Conservation (phyloP, 2,113 vertebrate genomes). For the Sturnus vulgaris region DNA sequence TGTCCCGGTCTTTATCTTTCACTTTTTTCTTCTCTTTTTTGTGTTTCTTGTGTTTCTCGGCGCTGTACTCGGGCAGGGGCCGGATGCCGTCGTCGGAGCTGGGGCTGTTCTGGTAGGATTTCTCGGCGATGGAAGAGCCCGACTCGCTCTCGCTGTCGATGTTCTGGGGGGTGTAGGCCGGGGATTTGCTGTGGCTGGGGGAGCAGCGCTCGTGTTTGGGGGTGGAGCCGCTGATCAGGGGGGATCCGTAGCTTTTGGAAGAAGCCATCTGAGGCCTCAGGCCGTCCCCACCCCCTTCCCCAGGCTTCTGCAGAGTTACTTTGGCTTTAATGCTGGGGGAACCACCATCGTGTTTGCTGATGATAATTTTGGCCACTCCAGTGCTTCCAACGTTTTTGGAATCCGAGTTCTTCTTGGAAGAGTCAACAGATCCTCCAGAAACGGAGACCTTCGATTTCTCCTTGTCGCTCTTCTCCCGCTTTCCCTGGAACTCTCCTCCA, state of each 20-base stretch:
- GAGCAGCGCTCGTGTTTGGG: slow-evolving; percentile 97
- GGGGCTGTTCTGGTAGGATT: slow-evolving; percentile 97
- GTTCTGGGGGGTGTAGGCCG: slow-evolving; percentile 93
- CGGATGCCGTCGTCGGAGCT: slow-evolving; percentile 92
- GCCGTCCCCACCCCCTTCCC: slow-evolving; percentile 85
- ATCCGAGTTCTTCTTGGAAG: slow-evolving; percentile 88
- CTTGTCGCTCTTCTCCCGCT: slow-evolving; percentile 93
- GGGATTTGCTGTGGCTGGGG: slow-evolving; percentile 97
- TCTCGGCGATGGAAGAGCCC: slow-evolving; percentile 93
- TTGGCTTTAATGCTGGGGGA: slow-evolving; percentile 98
- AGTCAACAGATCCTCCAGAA: slow-evolving; percentile 81
- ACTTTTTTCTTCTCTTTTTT: slow-evolving; percentile 98
- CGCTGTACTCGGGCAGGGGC: slow-evolving; percentile 83
- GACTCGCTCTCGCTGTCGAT: slow-evolving; percentile 97
- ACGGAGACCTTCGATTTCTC: slow-evolving; percentile 92
- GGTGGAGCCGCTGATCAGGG: slow-evolving; percentile 94
- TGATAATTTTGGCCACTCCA: slow-evolving; percentile 96
- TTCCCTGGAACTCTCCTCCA: slow-evolving; percentile 85
- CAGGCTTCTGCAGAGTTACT: slow-evolving; percentile 92
- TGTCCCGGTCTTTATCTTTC: slow-evolving; percentile 85
- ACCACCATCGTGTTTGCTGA: slow-evolving; percentile 95
- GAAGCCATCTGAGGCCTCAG: slow-evolving; percentile 89
- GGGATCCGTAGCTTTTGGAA: slow-evolving; percentile 90
- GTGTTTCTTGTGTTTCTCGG: slow-evolving; percentile 98
- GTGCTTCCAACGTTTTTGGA: slow-evolving; percentile 84